A percentile compares a stretch with the other conserved stretches of the same genome.
Evolutionary conservation across 2,113 vertebrate species (phyloP).

Genomic region (Mohoua ochrocephala): DNA sequence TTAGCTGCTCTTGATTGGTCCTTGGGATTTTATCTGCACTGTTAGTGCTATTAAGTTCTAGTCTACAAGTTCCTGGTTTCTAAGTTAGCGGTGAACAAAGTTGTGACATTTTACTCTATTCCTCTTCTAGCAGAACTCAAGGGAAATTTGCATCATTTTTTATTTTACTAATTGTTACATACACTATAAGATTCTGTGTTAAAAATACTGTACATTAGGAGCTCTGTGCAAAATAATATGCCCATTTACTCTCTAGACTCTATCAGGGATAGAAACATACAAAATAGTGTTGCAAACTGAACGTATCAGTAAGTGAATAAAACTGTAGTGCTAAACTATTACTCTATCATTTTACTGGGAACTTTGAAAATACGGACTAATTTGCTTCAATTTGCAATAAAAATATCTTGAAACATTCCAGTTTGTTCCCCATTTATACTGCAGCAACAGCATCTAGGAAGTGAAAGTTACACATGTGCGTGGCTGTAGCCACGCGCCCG

Average conservation of each 20-base stretch:
- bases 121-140: conserved; percentile 18
- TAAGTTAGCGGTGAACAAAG: background rate
- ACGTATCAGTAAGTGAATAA: conserved; percentile 55
- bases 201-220: conserved; percentile 63
- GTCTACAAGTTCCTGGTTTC: background rate
- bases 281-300: conserved; percentile 65
- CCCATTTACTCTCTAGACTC: conserved; percentile 49
- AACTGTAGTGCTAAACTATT: conserved; percentile 68
- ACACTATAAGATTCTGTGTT: conserved; percentile 53
- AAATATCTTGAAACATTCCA: conserved; percentile 69
- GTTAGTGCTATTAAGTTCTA: background rate
- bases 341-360: conserved; percentile 48
- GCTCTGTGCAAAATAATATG: conserved; percentile 69
- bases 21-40: conserved; percentile 8
- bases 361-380: conserved; percentile 55
- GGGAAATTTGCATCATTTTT: conserved; percentile 23
- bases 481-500: background rate
- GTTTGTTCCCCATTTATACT: conserved; percentile 65
- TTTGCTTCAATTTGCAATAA: conserved; percentile 46
- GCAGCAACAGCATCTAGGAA: conserved; percentile 20
- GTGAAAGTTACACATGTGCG: background rate
- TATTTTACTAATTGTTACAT: conserved; percentile 14
- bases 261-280: conserved; percentile 62
- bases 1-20: conserved; percentile 45
- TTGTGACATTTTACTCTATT: background rate